Base-by-base conservation (phyloP, 1,140 invertebrate genomes). In the Ceratitis capitata region DNA sequence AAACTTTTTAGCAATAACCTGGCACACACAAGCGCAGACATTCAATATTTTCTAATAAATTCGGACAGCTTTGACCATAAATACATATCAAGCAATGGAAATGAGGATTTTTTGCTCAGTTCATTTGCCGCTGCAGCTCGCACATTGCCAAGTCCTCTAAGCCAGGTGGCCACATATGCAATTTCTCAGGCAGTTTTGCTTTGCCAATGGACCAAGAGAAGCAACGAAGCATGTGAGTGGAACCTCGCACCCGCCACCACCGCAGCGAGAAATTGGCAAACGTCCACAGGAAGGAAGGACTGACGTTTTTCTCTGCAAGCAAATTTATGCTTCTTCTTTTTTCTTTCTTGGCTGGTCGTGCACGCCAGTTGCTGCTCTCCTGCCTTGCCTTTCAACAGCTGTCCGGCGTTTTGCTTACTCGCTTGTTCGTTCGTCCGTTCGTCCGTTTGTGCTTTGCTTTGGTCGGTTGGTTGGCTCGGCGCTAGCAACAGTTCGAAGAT, bases 381-480 rank as follows among this genome's bases (percentile, higher is more conserved):
- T n/a, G n/a, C 69, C 42, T 47, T 78, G 69, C 69, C 23, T 78
- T 78, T 78, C 69, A 78, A 39, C 69, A 78, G 69, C 39, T 78
- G 69, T 78, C 69, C 69, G 23, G 69, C 69, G 19, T 14, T 12
- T 14, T 64, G 61, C 61, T 32, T 53, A 61, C 56, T 61, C 56
- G 56, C 56, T 12, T 29, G 56, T n/a, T n/a, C n/a, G n/a, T n/a
- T n/a, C n/a, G n/a, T n/a, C n/a, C n/a, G n/a, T n/a, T n/a, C n/a
- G n/a, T n/a, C n/a, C n/a, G n/a, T n/a, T n/a, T n/a, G n/a, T n/a
- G n/a, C n/a, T n/a, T n/a, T n/a, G n/a, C n/a, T n/a, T n/a, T n/a
- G n/a, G n/a, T n/a, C n/a, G n/a, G n/a, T n/a, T n/a, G n/a, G 39
- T 45, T 47, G n/a, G 32, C 69, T 45, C 39, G 39, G 6, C 39